Evolutionary conservation across 2,113 vertebrate genomes (phyloP).

Genomic region (Scomber japonicus): DNA sequence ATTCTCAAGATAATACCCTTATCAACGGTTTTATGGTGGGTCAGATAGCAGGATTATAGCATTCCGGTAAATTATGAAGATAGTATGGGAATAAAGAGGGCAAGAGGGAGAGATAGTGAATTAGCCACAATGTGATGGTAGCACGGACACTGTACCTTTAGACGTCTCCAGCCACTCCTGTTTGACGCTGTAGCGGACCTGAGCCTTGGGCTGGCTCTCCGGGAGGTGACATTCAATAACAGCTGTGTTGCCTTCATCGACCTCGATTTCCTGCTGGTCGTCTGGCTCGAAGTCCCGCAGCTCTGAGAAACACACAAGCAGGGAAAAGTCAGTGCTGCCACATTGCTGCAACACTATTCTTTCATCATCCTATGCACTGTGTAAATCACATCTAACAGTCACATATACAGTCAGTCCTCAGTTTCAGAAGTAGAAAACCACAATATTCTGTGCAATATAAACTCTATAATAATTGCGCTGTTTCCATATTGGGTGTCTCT

Average conservation of each 20-base stretch:
- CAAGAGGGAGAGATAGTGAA: conserved; percentile 14
- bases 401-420: conserved; percentile 48
- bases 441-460: conserved; percentile 61
- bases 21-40: conserved; percentile 65
- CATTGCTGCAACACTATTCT: conserved; percentile 14
- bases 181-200: conserved; percentile 98
- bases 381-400: conserved; percentile 50
- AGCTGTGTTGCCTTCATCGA: conserved; percentile 96
- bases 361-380: conserved; percentile 34
- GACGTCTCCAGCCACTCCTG: conserved; percentile 97
- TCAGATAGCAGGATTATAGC: conserved; percentile 71
- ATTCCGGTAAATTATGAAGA: conserved; percentile 76
- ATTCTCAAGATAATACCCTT: conserved; percentile 78
- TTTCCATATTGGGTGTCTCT: conserved; percentile 42
- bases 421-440: conserved; percentile 48
- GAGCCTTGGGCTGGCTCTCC: conserved; percentile 96
- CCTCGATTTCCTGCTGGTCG: conserved; percentile 94
- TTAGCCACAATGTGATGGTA: not conserved
- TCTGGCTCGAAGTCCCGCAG: conserved; percentile 96
- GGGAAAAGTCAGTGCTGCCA: conserved; percentile 29
- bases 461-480: conserved; percentile 30
- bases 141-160: conserved; percentile 85
- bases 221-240: conserved; percentile 97
- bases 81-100: conserved; percentile 44
- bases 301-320: conserved; percentile 81